Evolutionary conservation across 2,888 invertebrate genomes (phyloP).

Genomic region (Philereme transversata): DNA sequence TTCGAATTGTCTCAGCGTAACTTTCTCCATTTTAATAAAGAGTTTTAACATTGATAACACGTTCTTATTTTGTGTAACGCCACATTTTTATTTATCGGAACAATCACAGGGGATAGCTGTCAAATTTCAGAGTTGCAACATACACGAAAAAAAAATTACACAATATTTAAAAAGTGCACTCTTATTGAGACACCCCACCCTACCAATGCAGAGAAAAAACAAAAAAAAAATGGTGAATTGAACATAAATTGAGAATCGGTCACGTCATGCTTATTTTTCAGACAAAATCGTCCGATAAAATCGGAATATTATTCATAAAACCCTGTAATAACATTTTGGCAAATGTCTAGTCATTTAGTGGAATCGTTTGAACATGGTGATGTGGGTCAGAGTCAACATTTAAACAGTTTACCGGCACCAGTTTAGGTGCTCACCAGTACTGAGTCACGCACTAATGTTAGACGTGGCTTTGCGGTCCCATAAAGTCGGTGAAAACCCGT

Average conservation of each 20-base stretch:
- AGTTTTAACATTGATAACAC: too few relatives aligned
- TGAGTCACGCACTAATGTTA: too few relatives aligned
- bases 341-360: conserved; percentile 39
- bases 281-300: conserved; percentile 56
- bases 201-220: too few relatives aligned
- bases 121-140: too few relatives aligned
- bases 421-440: background rate
- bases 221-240: conserved; percentile 4
- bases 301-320: conserved; percentile 42
- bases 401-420: conserved; percentile 12
- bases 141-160: too few relatives aligned
- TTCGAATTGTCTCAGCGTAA: too few relatives aligned
- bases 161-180: too few relatives aligned
- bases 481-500: background rate
- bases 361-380: conserved; percentile 32
- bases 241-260: conserved; percentile 22
- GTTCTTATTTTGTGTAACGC: too few relatives aligned
- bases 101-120: too few relatives aligned
- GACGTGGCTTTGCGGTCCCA: background rate
- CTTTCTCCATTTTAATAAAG: too few relatives aligned
- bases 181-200: too few relatives aligned
- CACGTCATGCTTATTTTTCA: conserved; percentile 27
- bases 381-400: conserved; percentile 24
- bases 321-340: conserved; percentile 34
- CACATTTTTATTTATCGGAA: too few relatives aligned